These are phyloP conservation scores for Diaprepes abbreviatus DNA, from an alignment of 2,888 invertebrate species.

Conservation along the genomic window DNA sequence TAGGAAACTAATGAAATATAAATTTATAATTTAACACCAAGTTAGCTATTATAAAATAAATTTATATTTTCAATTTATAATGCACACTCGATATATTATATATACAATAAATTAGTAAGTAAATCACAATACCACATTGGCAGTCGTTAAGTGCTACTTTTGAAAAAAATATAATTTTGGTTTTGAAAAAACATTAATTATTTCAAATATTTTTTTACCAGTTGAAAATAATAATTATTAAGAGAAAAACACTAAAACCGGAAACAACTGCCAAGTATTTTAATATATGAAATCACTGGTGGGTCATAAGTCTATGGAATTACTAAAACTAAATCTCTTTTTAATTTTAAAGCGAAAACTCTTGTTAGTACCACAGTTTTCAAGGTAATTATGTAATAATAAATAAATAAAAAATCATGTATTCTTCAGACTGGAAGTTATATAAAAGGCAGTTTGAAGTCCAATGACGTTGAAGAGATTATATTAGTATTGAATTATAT, in stretches of 20 bases:
- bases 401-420: constrained; percentile 15
- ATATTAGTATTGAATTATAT: constrained; percentile 8
- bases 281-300: constrained; percentile 41
- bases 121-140: constrained; percentile 63
- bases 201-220: not conserved
- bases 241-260: not conserved
- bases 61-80: constrained; percentile 56
- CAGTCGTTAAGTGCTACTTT: constrained; percentile 30
- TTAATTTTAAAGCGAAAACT: constrained; percentile 17
- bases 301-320: constrained; percentile 37
- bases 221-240: not conserved
- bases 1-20: constrained; percentile 55
- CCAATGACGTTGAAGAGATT: not conserved
- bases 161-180: not conserved
- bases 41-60: constrained; percentile 19
- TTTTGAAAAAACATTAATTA: constrained; percentile 2
- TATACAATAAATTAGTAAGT: constrained; percentile 61
- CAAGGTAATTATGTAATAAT: constrained; percentile 13
- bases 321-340: constrained; percentile 16
- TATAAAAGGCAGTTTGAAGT: constrained; percentile 36
- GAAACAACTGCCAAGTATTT: constrained; percentile 36
- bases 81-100: constrained; percentile 63
- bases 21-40: constrained; percentile 26
- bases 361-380: constrained; percentile 28
- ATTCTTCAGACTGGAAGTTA: constrained; percentile 39